A percentile compares a stretch with the other conserved stretches of the same genome.
Evolutionary conservation across 2,888 invertebrate genomes (phyloP).

Genomic region (Pollenia labialis): DNA sequence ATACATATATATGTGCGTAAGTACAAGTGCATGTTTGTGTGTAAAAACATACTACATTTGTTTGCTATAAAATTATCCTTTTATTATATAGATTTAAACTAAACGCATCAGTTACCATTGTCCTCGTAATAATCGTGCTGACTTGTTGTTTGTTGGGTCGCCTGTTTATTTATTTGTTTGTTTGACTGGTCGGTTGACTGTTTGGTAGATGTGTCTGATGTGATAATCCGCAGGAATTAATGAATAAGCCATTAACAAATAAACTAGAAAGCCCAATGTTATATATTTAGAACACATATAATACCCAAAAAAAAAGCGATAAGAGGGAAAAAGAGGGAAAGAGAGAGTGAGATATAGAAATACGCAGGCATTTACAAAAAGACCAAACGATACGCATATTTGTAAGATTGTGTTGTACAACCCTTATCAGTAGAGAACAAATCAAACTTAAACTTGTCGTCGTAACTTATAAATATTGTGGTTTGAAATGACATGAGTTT

Average conservation of each 20-base stretch:
- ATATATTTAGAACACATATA: constrained; percentile 20
- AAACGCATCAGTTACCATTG: constrained; percentile 28
- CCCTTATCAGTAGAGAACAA: constrained; percentile 61
- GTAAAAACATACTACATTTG: constrained; percentile 40
- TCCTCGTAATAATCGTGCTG: constrained; percentile 5
- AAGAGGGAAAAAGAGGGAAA: background rate
- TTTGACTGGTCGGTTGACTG: constrained; percentile 46
- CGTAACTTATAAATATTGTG: constrained; percentile 38
- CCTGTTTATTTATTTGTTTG: constrained; percentile 50
- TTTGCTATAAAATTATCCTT: constrained; percentile 62
- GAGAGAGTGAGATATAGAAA: background rate
- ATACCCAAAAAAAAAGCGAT: constrained; percentile 57
- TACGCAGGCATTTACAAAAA: constrained; percentile 1
- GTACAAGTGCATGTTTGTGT: background rate
- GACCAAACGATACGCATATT: background rate
- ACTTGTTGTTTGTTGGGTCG: constrained; percentile 20
- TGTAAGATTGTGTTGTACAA: constrained; percentile 39
- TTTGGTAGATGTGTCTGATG: constrained; percentile 81
- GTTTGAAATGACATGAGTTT: constrained; percentile 42
- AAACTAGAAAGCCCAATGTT: constrained; percentile 79
- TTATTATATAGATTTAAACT: constrained; percentile 57
- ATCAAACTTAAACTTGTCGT: constrained; percentile 42
- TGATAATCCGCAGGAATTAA: constrained; percentile 83
- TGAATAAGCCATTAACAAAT: constrained; percentile 84
- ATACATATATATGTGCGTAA: too few relatives aligned